Evolutionary conservation across 2,888 invertebrate genomes (phyloP).

Genomic region (Rhodophaea formosa): DNA sequence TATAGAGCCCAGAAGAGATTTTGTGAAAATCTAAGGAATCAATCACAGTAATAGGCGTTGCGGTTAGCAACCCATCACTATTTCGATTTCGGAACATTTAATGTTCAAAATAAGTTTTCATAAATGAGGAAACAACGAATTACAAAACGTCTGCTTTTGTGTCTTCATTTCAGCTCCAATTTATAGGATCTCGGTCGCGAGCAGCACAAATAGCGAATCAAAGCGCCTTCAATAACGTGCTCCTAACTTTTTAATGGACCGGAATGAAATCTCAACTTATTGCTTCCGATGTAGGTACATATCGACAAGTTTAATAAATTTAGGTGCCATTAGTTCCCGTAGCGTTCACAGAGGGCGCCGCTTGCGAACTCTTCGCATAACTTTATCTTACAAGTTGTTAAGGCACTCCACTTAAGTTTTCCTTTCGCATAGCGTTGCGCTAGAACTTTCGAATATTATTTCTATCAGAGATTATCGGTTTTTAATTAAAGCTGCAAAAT

Average conservation of each 20-base stretch:
- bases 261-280: conserved; percentile 14
- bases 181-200: too few species aligned
- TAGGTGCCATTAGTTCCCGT: conserved; percentile 21
- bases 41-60: too few species aligned
- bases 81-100: too few species aligned
- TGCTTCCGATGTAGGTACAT: conserved; percentile 8
- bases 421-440: conserved; percentile 28
- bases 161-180: too few species aligned
- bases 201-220: too few species aligned
- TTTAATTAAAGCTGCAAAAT: conserved; percentile 44
- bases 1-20: too few species aligned
- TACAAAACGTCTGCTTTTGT: too few species aligned
- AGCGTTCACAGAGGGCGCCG: conserved; percentile 12
- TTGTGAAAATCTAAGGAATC: too few species aligned
- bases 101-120: too few species aligned
- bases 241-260: conserved; percentile 1
- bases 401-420: conserved; percentile 35
- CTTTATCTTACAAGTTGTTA: conserved; percentile 42
- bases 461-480: conserved; percentile 52
- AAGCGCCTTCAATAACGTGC: not conserved
- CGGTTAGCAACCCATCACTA: too few species aligned
- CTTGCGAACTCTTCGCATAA: conserved; percentile 10
- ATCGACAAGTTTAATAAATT: conserved; percentile 25
- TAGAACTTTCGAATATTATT: conserved; percentile 28
- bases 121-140: too few species aligned